These are phyloP conservation scores for Macrostomum lignano DNA, from an alignment of 1,140 invertebrate species.

Conservation along the genomic window DNA sequence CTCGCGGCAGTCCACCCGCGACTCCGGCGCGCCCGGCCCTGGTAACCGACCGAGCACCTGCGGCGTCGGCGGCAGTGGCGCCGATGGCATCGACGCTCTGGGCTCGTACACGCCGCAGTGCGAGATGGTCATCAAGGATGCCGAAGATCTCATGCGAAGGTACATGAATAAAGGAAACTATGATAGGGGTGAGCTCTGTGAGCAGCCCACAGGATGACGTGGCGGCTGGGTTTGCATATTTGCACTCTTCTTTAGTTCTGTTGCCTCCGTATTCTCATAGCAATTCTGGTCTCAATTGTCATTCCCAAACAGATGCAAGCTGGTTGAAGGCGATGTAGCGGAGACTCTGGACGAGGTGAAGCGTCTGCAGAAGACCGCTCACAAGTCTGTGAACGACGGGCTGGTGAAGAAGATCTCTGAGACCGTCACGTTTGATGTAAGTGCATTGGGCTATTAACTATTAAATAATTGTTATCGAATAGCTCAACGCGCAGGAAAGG, in stretches of 20 bases:
- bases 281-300: too few relatives aligned
- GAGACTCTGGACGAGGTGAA: conserved; percentile 15
- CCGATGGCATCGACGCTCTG: conserved; percentile 13
- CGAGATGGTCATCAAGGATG: conserved; percentile 16
- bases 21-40: conserved; percentile 1
- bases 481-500: too few relatives aligned
- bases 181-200: conserved; percentile 11
- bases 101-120: conserved; percentile 22
- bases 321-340: too few relatives aligned
- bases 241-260: too few relatives aligned
- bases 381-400: conserved; percentile 23
- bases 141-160: conserved; percentile 11
- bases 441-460: too few relatives aligned
- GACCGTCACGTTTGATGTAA: conserved; percentile 20
- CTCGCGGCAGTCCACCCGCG: neutral
- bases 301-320: too few relatives aligned
- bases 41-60: neutral
- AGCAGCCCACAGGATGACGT: conserved; percentile 15
- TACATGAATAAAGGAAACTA: too few relatives aligned
- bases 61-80: too few relatives aligned
- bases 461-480: too few relatives aligned
- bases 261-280: too few relatives aligned
- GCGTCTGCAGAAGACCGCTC: conserved; percentile 16
- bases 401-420: conserved; percentile 20
- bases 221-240: too few relatives aligned